Percentiles rank a stretch among this genome's conserved stretches.
These are phyloP conservation scores for Lethrus apterus DNA, from an alignment of 1,140 invertebrate species.

Conservation along the genomic window DNA sequence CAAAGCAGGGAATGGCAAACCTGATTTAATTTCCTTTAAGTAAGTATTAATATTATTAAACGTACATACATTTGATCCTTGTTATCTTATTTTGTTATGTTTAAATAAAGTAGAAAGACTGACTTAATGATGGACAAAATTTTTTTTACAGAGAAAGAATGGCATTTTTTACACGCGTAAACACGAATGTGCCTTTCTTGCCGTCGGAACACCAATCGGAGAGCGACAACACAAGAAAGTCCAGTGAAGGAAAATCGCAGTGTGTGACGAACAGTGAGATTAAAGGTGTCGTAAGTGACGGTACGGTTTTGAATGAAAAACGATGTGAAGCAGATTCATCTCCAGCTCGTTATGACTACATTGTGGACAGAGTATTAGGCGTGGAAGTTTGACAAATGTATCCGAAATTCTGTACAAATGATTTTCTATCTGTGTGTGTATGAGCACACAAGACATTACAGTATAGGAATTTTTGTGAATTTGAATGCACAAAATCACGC, in stretches of 20 bases:
- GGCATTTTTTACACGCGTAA: conserved; percentile 84
- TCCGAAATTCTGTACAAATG: not conserved
- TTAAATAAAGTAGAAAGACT: not conserved
- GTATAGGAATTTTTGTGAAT: too few species aligned
- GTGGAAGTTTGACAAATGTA: conserved; percentile 53
- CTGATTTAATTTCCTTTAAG: conserved; percentile 89
- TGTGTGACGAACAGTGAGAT: conserved; percentile 12
- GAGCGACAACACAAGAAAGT: conserved; percentile 7
- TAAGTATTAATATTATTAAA: conserved; percentile 48
- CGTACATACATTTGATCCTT: too few species aligned
- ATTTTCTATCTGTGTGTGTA: not conserved
- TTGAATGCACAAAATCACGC: too few species aligned
- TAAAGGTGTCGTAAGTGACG: conserved; percentile 5
- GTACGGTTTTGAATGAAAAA: conserved; percentile 5
- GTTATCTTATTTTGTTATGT: not conserved
- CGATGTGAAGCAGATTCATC: conserved; percentile 14
- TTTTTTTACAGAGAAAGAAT: conserved; percentile 78
- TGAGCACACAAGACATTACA: too few species aligned
- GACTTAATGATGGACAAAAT: not conserved
- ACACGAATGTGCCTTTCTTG: conserved; percentile 67
- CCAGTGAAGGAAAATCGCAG: conserved; percentile 19
- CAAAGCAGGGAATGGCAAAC: conserved; percentile 79
- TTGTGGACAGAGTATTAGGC: conserved; percentile 58
- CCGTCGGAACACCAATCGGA: conserved; percentile 51
- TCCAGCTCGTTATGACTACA: conserved; percentile 53